Evolutionary conservation across 2,888 invertebrate species (phyloP), one percentile per base, ranked within the genome.

Genomic region (Nycteola revayana): DNA sequence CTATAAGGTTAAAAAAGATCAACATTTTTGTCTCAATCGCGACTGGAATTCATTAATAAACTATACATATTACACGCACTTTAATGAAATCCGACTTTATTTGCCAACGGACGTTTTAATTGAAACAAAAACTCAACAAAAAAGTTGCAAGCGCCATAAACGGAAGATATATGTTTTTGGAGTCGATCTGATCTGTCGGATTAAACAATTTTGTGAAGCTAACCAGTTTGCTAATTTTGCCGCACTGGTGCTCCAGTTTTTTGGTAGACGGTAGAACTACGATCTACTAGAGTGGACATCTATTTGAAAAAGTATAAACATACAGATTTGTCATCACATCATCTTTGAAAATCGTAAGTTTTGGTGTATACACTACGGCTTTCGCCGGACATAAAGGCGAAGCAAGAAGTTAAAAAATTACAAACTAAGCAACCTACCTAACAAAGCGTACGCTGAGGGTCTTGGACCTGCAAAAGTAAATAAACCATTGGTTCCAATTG

Each of bases 211-310:
- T 39, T 29, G 10, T 21, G 25, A 28, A 48, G 7, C 36, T 25
- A 35, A 58, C 51, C 45, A 35, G 51, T 56, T 51, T 37, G 10
- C 14, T 42, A 28, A 22, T 26, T 44, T 50, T 41, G 37, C 29
- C 26, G 23, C 21, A 36, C 1, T 3, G 23, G 28, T 54, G 55
- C 55, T 48, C 58, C 36, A 56, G 35, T 47, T 57, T 43, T 14
- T 28, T 11, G 1, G 9, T 18, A 45, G 52, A 37, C 5, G 14
- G 14, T 5, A 14, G 14, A 14, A 3, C 14, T 2, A 14, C 14
- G 2, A 5, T 14, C 14, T 14, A 14, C 14, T 14, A 14, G 14
- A 14, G 5, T n/a, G n/a, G n/a, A n/a, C n/a, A n/a, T n/a, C n/a
- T n/a, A n/a, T n/a, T n/a, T n/a, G n/a, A n/a, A n/a, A n/a, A n/a